Conservation (phyloP, 2,888 invertebrate species). For the Conistra vaccinii region DNA sequence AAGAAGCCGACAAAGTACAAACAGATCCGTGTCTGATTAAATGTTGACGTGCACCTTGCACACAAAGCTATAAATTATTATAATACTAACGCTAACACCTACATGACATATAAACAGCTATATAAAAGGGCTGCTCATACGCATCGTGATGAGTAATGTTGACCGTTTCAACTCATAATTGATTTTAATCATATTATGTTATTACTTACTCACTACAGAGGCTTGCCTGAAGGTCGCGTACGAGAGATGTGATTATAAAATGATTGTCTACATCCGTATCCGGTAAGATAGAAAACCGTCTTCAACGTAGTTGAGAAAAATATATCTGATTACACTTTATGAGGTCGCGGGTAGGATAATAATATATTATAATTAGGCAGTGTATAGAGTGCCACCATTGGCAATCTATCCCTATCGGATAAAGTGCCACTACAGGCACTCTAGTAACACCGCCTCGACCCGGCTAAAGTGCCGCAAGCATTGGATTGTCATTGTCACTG, state of each 20-base stretch:
- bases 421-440: too few relatives aligned
- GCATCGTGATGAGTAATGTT: slow-evolving; percentile 40
- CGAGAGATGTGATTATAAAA: slow-evolving; percentile 19
- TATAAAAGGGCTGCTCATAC: slow-evolving; percentile 4
- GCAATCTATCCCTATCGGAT: too few relatives aligned
- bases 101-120: slow-evolving; percentile 23
- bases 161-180: slow-evolving; percentile 20
- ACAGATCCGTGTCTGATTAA: slow-evolving; percentile 27
- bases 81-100: slow-evolving; percentile 25
- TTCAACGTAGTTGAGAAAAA: not conserved
- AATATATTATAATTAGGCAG: too few relatives aligned
- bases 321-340: not conserved
- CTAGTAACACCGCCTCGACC: too few relatives aligned
- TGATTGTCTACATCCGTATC: slow-evolving; percentile 29
- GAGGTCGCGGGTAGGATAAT: not conserved
- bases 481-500: too few relatives aligned
- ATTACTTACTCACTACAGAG: slow-evolving; percentile 1
- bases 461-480: too few relatives aligned
- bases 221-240: slow-evolving; percentile 9
- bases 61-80: slow-evolving; percentile 35
- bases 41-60: slow-evolving; percentile 11
- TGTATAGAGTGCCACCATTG: too few relatives aligned
- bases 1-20: slow-evolving; percentile 4
- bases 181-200: slow-evolving; percentile 34
- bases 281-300: not conserved